phyloP scores from a whole-genome alignment of 2,888 invertebrate genomes.

The Mythimna albipuncta region DNA sequence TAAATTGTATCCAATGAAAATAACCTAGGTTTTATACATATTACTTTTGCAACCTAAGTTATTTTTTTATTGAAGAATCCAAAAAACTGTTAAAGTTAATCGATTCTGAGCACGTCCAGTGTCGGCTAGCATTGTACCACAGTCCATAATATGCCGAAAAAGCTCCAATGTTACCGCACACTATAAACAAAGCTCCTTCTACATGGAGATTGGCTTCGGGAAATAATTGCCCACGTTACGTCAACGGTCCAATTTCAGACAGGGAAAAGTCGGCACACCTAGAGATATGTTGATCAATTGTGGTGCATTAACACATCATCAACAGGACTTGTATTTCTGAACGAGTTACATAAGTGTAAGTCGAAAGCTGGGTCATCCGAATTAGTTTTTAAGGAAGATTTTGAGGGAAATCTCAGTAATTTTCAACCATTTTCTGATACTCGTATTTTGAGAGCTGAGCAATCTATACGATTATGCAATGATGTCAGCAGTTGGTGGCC shows the following conservation, averaged over 20 bases:
- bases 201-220: constrained; percentile 66
- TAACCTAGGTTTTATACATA: not conserved
- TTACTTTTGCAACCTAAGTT: no score
- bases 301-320: constrained; percentile 38
- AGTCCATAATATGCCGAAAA: constrained; percentile 62
- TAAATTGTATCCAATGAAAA: not conserved
- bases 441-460: not conserved
- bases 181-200: constrained; percentile 59
- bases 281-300: constrained; percentile 33
- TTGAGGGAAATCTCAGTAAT: not conserved
- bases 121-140: constrained; percentile 65
- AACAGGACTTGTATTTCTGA: constrained; percentile 31
- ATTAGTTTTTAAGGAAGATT: constrained; percentile 1
- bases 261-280: constrained; percentile 32
- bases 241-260: constrained; percentile 65
- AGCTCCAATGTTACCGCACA: constrained; percentile 69
- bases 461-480: no score
- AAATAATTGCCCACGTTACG: constrained; percentile 71
- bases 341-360: constrained; percentile 27
- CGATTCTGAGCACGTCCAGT: constrained; percentile 67
- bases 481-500: no score
- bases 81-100: constrained; percentile 43
- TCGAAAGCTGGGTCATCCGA: not conserved
- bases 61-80: constrained; percentile 11
- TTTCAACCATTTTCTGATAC: not conserved